Conservation (phyloP, 1,140 invertebrate genomes). For the Psix sp. region DNA sequence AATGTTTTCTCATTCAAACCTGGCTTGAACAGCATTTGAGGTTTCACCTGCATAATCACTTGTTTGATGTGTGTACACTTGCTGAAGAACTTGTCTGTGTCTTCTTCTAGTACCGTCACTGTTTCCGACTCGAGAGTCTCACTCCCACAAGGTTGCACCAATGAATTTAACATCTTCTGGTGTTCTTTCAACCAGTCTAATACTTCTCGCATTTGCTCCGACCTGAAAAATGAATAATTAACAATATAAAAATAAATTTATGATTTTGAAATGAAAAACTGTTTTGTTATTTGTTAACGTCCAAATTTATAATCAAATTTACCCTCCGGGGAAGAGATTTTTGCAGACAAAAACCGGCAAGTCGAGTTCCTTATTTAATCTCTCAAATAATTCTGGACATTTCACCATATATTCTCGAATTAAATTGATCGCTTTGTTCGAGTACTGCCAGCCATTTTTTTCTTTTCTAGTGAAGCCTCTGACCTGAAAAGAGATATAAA, state of each 20-base stretch:
- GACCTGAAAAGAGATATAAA: conserved; percentile 77
- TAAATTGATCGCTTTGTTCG: conserved; percentile 84
- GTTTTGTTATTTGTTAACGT: too few relatives aligned
- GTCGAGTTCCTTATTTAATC: conserved; percentile 73
- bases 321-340: conserved; percentile 82
- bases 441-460: conserved; percentile 88
- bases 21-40: conserved; percentile 81
- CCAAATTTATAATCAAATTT: too few relatives aligned
- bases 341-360: conserved; percentile 80
- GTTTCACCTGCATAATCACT: conserved; percentile 86
- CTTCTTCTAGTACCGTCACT: conserved; percentile 80
- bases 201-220: conserved; percentile 79
- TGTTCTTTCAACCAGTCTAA: conserved; percentile 84
- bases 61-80: conserved; percentile 70
- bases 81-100: conserved; percentile 76
- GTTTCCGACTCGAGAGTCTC: conserved; percentile 83
- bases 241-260: conserved; percentile 3
- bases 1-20: conserved; percentile 65
- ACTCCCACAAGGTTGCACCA: conserved; percentile 81
- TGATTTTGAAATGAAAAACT: conserved; percentile 1
- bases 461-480: conserved; percentile 88
- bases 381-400: conserved; percentile 87
- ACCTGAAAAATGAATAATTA: conserved; percentile 29
- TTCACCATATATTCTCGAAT: conserved; percentile 83
- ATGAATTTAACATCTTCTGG: conserved; percentile 78